Evolutionary conservation across 2,888 invertebrate genomes (phyloP), one percentile per base, ranked within the genome.

Genomic region (Lamellibrachia columna): DNA sequence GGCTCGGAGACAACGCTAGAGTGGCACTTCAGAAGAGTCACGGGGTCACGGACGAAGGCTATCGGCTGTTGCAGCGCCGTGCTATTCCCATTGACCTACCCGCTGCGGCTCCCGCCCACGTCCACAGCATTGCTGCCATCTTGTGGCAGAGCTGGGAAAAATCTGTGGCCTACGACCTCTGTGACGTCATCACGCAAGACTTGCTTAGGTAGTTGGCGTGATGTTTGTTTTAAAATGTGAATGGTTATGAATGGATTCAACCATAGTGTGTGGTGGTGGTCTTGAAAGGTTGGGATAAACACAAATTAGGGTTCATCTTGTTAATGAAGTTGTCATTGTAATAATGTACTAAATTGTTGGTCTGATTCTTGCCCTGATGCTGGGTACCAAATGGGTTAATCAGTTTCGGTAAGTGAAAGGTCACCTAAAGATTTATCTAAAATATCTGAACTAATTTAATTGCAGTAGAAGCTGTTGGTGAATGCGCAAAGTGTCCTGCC

Each of bases 91-190:
- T 92, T 3, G 93, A 93, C 91, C 93, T 96, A 52, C 95, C 95
- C n/a, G 94, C 95, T 90, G 96, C 96, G 2, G 95, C 96, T 15
- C 95, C 96, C 3, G 94, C 95, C 28, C 96, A 96, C 94, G 95
- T 97, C 9, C 98, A 98, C 95, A 98, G 98, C 93, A 97, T 98
- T 91, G 98, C 98, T 6, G 98, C 98, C 90, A 98, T 98, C 91
- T 96, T 98, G 93, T 98, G 98, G 98, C 97, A 97, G 92, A 95
- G 95, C 93, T 94, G 95, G 91, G 95, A 95, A 90, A 93, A 94
- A 15, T 94, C 94, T 22, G 95, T 95, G 7, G 94, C 94, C 8
- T 95, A 95, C 93, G 97, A 98, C 95, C 96, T 98, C 53, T 97
- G 97, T 90, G 97, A 97, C 53, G 96, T 98, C 93, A 97, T 98